Evolutionary conservation across 2,888 invertebrate genomes (phyloP).

Genomic region (Neoitamus cyanurus): DNA sequence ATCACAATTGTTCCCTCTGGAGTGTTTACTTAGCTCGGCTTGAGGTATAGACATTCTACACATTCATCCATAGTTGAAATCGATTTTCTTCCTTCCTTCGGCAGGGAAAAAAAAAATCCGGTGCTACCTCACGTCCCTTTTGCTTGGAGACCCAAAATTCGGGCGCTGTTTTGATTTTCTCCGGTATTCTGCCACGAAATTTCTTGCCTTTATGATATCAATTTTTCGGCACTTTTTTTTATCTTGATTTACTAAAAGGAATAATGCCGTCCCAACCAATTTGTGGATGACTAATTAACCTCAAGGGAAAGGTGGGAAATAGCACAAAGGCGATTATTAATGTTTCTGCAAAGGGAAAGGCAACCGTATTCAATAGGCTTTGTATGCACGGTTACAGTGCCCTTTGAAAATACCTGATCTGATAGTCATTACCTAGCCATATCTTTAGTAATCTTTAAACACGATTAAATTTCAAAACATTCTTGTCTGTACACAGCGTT

Average conservation of each 20-base stretch:
- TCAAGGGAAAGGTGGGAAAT: not conserved
- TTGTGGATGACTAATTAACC: not conserved
- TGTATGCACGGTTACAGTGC: not conserved
- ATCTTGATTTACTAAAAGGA: not conserved
- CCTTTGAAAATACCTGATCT: not conserved
- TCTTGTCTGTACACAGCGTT: not conserved
- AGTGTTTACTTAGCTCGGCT: not conserved
- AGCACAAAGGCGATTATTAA: not conserved
- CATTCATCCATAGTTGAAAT: conserved; percentile 13
- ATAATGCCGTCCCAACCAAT: not conserved
- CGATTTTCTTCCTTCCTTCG: conserved; percentile 12
- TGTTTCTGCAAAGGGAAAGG: not conserved
- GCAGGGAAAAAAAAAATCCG: not conserved
- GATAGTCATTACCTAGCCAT: not conserved
- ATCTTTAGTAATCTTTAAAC: not conserved
- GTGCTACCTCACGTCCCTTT: not conserved
- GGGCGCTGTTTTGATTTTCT: not conserved
- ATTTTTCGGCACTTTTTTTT: not conserved
- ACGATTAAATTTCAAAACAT: not conserved
- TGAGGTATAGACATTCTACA: conserved; percentile 8
- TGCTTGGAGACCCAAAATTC: not conserved
- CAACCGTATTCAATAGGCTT: not conserved
- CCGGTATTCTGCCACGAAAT: not conserved
- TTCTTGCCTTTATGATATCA: conserved; percentile 17
- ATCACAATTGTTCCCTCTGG: conserved; percentile 20